Evolutionary conservation across 2,113 vertebrate species (phyloP).

Genomic region (Salvelinus sp.): DNA sequence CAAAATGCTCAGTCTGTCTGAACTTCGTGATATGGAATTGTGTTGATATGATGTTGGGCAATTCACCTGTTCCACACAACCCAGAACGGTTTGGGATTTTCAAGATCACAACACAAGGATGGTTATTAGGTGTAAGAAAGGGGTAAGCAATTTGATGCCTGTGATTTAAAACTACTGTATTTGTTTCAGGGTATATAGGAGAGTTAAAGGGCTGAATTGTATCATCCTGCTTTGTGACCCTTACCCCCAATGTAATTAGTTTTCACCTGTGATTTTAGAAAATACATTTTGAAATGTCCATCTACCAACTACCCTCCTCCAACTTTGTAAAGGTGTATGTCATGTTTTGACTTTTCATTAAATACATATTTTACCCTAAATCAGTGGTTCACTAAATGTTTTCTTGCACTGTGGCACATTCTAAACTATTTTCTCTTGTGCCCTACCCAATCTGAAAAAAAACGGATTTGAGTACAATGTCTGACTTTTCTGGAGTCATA

Average conservation of each 20-base stretch:
- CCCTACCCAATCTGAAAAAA: too few species aligned
- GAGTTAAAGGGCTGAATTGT: too few species aligned
- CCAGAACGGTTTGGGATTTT: background rate
- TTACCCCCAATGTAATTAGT: background rate
- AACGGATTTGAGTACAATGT: too few species aligned
- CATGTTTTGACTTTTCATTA: background rate
- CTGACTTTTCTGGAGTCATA: too few species aligned
- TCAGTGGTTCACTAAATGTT: background rate
- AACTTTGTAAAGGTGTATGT: background rate
- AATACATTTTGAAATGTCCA: background rate
- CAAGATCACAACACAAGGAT: too few species aligned
- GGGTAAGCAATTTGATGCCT: too few species aligned
- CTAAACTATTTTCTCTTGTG: too few species aligned
- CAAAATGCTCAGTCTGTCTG: background rate
- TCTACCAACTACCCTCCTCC: background rate
- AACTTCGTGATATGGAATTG: background rate
- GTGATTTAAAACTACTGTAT: too few species aligned
- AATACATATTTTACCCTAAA: background rate
- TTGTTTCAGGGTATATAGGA: too few species aligned
- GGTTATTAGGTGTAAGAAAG: too few species aligned
- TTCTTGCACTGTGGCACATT: too few species aligned
- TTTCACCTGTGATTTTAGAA: background rate
- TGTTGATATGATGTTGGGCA: slow-evolving; percentile 2
- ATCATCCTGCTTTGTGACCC: background rate
- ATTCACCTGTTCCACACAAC: background rate